Evolutionary conservation across 92 coral and sea anemone species (phyloP), one percentile per base, ranked within the genome.

Genomic region (Actinostola sp.): DNA sequence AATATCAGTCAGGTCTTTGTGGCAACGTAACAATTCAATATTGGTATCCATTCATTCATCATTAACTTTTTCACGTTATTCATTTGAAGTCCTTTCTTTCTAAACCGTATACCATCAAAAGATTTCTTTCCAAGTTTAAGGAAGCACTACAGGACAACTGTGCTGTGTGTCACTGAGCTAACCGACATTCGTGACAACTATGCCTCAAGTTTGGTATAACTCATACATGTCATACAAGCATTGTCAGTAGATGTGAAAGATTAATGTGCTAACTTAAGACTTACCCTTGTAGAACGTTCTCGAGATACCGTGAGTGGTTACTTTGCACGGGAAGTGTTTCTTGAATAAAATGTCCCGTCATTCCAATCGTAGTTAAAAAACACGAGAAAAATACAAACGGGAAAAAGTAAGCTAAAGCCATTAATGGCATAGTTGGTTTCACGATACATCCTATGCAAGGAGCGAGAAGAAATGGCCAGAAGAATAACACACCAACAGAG

Each of bases 391-490:
- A 57, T 41, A 77, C 67, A 46, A 76, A 66, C 20, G 92, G 83
- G 9, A 77, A 55, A 23, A 71, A 29, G 51, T 86, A 76, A 16
- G 80, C 80, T 16, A 76, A 46, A 35, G 66, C 83, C 24, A 71
- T 39, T 1, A 35, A 26, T 17, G 56, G 9, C 43, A 76, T 17
- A 0, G 88, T 55, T 21, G 56, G 50, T 35, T 62, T 79, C 14
- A 42, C 72, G 36, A 34, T 67, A 27, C 87, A 76, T 24, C 70
- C 29, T 29, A 86, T 34, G 60, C 92, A 86, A 8, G 92, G 88
- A 25, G 70, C 73, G 27, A 77, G 73, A n/a, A 58, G 27, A 50
- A 81, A 77, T 12, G 92, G 92, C 92, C 92, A 86, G 43, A 80
- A 73, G 31, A 86, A 56, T 36, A 86, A 54, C 15, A 86, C 50